Conservation (phyloP, 1,140 invertebrate genomes). For the Agrypnia vestita region DNA sequence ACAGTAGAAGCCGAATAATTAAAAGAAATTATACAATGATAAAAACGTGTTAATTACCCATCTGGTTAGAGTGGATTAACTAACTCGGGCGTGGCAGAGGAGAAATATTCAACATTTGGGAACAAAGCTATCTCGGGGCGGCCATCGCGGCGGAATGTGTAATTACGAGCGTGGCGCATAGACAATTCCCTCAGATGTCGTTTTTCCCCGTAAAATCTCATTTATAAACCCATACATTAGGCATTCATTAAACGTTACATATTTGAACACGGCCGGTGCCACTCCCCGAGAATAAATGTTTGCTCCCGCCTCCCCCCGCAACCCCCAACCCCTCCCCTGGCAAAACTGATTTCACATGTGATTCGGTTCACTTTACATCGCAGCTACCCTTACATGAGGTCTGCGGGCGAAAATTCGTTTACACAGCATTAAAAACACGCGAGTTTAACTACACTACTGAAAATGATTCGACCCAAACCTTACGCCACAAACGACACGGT, state of each 20-base stretch:
- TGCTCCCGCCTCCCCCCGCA: neutral
- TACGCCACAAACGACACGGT: too few species aligned
- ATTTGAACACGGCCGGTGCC: conserved; percentile 32
- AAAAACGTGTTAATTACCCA: conserved; percentile 28
- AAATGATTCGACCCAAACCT: too few species aligned
- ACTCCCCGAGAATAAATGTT: conserved; percentile 30
- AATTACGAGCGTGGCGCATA: conserved; percentile 1
- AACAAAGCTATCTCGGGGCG: conserved; percentile 31
- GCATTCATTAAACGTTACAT: conserved; percentile 34
- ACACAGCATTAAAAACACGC: neutral
- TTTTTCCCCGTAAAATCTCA: conserved; percentile 36
- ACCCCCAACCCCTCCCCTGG: neutral
- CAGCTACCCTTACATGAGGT: neutral
- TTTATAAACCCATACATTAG: conserved; percentile 36
- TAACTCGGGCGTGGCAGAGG: neutral
- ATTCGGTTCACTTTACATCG: conserved; percentile 23
- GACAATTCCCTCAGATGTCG: conserved; percentile 29
- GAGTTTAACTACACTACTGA: too few species aligned
- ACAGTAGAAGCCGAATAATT: neutral
- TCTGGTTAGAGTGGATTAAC: conserved; percentile 31
- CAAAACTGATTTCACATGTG: conserved; percentile 18
- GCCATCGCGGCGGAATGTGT: neutral
- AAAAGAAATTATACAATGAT: conserved; percentile 15
- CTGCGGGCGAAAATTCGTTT: conserved; percentile 3
- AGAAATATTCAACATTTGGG: conserved; percentile 3